A percentile compares a stretch with the other conserved stretches of the same genome.
Conservation (phyloP, 2,888 invertebrate genomes). For the Papilio demoleus region DNA sequence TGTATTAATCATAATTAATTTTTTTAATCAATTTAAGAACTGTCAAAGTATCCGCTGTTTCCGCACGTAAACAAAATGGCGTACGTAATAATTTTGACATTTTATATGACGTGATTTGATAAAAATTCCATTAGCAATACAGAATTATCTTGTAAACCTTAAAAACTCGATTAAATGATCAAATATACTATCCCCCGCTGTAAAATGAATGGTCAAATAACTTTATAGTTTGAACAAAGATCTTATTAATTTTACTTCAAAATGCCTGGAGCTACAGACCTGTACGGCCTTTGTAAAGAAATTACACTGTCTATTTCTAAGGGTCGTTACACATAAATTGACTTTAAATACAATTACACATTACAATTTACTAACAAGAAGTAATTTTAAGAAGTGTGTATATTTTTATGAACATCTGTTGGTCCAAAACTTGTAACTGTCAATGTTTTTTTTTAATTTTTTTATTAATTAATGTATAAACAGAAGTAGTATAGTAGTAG, state of each 20-base stretch:
- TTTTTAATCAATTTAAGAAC: too few species aligned
- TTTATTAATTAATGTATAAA: too few species aligned
- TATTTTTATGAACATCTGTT: too few species aligned
- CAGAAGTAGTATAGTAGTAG: too few species aligned
- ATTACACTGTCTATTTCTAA: conserved; percentile 31
- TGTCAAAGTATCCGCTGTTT: neutral
- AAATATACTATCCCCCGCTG: conserved; percentile 28
- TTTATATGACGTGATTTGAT: neutral
- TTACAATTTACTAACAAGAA: too few species aligned
- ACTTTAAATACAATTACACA: neutral
- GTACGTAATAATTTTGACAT: neutral
- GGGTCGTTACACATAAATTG: neutral
- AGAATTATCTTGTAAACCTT: conserved; percentile 48
- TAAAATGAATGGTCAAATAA: conserved; percentile 25
- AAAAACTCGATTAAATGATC: conserved; percentile 46
- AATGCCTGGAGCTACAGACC: conserved; percentile 10
- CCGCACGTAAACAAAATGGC: neutral
- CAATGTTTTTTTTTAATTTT: too few species aligned
- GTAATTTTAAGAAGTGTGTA: too few species aligned
- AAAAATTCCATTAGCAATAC: neutral
- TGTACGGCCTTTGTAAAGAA: conserved; percentile 25
- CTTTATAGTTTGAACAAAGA: conserved; percentile 24
- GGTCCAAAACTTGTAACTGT: too few species aligned
- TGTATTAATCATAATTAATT: too few species aligned
- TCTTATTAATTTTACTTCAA: conserved; percentile 40